These are phyloP conservation scores for Drosophila parabipectinata DNA, from an alignment of 1,140 invertebrate genomes.

Conservation along the genomic window DNA sequence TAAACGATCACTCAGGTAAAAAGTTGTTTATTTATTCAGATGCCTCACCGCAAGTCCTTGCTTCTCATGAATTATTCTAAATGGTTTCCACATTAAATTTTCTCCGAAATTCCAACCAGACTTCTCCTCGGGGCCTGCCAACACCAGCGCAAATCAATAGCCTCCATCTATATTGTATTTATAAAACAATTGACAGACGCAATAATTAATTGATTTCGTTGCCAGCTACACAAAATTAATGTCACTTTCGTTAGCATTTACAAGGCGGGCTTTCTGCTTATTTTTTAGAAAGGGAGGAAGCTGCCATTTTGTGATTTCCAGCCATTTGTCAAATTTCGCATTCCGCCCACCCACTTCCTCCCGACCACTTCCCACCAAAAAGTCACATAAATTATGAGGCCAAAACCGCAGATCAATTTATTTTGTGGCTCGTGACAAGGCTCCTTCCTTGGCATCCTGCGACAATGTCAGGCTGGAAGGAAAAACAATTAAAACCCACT, in stretches of 20 bases:
- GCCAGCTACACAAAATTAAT: slow-evolving; percentile 66
- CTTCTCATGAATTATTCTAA: not conserved
- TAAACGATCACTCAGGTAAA: too few species aligned
- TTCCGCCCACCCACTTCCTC: slow-evolving; percentile 3
- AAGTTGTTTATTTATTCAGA: not conserved
- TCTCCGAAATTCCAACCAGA: not conserved
- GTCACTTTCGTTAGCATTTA: slow-evolving; percentile 58
- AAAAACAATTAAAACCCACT: slow-evolving; percentile 77
- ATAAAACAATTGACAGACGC: slow-evolving; percentile 16
- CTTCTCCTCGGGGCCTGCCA: slow-evolving; percentile 41
- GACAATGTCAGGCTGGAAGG: slow-evolving; percentile 30
- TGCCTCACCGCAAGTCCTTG: not conserved
- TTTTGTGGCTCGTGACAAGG: slow-evolving; percentile 65
- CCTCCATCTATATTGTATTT: slow-evolving; percentile 9
- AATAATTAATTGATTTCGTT: slow-evolving; percentile 63
- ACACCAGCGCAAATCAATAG: slow-evolving; percentile 58
- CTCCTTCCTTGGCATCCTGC: slow-evolving; percentile 28
- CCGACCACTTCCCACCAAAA: not conserved
- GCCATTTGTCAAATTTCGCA: slow-evolving; percentile 73
- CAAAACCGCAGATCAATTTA: slow-evolving; percentile 77
- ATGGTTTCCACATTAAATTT: not conserved
- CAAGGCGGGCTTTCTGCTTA: slow-evolving; percentile 20
- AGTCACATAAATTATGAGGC: slow-evolving; percentile 70
- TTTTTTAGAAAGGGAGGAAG: not conserved
- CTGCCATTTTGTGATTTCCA: slow-evolving; percentile 52